phyloP scores from a whole-genome alignment of 2,113 vertebrate species.

The Triplophysa dalaica region DNA sequence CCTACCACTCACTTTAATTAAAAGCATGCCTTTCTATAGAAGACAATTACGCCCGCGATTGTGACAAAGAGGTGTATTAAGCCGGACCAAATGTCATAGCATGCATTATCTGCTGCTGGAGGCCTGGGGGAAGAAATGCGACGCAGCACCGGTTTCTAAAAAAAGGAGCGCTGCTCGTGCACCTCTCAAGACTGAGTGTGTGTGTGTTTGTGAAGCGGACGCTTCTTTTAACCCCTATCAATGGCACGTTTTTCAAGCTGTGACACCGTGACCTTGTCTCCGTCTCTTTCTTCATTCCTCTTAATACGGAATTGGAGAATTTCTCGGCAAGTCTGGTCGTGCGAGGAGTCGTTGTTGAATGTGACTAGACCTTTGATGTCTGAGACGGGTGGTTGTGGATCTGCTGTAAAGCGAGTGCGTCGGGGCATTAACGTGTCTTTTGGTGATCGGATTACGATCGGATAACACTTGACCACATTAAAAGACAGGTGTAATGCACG shows the following conservation, averaged over 20 bases:
- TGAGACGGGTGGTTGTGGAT: background rate
- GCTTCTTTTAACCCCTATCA: slow-evolving; percentile 35
- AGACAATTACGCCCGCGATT: slow-evolving; percentile 56
- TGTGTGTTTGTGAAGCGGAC: slow-evolving; percentile 14
- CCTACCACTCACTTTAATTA: slow-evolving; percentile 63
- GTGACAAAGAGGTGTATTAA: slow-evolving; percentile 59
- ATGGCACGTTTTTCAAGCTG: slow-evolving; percentile 23
- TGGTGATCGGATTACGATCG: too few species aligned
- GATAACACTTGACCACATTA: too few species aligned
- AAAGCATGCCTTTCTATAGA: slow-evolving; percentile 51
- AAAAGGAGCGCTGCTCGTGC: slow-evolving; percentile 9
- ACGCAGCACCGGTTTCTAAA: slow-evolving; percentile 44
- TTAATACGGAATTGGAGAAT: too few species aligned
- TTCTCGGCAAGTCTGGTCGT: too few species aligned
- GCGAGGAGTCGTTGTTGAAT: background rate
- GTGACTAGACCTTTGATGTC: background rate
- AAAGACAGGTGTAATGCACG: too few species aligned
- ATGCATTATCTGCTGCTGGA: slow-evolving; percentile 46
- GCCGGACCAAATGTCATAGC: slow-evolving; percentile 57
- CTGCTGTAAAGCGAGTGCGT: too few species aligned
- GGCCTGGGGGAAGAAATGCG: slow-evolving; percentile 38
- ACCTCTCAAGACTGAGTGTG: background rate
- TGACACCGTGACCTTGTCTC: slow-evolving; percentile 16
- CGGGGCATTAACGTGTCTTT: too few species aligned
- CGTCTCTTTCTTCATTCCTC: slow-evolving; percentile 8